phyloP scores from a whole-genome alignment of 2,113 vertebrate genomes.

The Rhodinocichla rosea region DNA sequence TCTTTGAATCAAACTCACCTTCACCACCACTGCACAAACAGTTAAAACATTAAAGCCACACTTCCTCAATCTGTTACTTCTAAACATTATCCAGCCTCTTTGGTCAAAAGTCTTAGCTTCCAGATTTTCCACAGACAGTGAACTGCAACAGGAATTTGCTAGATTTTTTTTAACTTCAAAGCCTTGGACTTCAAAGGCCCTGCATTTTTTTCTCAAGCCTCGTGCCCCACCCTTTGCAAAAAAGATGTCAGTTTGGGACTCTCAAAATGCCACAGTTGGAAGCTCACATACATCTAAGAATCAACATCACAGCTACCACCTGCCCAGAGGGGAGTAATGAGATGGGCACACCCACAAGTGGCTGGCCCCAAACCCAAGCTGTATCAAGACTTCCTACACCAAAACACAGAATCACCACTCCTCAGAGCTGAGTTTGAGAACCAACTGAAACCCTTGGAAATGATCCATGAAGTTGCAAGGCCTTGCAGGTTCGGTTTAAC shows the following conservation, averaged over 20 bases:
- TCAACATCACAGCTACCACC: background rate
- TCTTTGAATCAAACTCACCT: background rate
- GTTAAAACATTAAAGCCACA: background rate
- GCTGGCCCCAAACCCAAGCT: background rate
- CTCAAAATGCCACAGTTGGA: background rate
- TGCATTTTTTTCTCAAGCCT: background rate
- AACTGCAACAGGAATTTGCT: background rate
- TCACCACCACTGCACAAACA: background rate
- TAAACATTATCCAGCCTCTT: background rate
- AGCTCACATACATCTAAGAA: background rate
- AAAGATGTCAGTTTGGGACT: background rate
- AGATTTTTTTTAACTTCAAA: slow-evolving; percentile 10
- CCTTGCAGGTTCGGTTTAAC: background rate
- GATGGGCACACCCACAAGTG: background rate
- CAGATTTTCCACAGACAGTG: background rate
- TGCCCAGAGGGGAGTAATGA: background rate
- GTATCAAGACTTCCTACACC: background rate
- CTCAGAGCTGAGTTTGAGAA: background rate
- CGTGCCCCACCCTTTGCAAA: background rate
- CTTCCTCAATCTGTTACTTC: background rate
- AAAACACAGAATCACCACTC: background rate
- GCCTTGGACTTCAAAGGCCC: background rate
- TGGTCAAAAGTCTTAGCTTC: background rate
- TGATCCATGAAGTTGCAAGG: background rate
- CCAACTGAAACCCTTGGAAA: background rate